A percentile compares a stretch with the other conserved stretches of the same genome.
phyloP scores from a whole-genome alignment of 2,113 vertebrate species.

The Nannospalax galili region DNA sequence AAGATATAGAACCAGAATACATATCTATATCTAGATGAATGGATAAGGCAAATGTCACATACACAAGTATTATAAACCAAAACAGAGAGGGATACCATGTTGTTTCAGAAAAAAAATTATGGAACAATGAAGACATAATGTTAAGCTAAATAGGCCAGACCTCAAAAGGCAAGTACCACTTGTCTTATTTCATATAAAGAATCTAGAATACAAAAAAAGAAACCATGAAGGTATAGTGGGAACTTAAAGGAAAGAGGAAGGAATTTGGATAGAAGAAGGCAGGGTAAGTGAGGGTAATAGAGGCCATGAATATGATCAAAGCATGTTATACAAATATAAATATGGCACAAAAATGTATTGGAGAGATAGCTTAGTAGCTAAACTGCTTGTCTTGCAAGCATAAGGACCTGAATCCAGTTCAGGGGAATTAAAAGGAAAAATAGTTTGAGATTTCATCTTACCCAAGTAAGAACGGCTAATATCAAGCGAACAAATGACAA shows the following conservation, averaged over 20 bases:
- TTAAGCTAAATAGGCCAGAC: not conserved
- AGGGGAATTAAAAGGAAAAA: too few species aligned
- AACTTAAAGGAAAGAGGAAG: not conserved
- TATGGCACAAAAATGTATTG: too few species aligned
- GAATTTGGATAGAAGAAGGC: not conserved
- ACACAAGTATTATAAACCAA: not conserved
- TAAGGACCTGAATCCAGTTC: not conserved
- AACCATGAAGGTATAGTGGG: not conserved
- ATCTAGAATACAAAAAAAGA: not conserved
- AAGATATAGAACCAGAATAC: not conserved
- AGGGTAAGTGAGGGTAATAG: not conserved
- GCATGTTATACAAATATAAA: not conserved
- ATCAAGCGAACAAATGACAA: too few species aligned
- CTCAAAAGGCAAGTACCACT: not conserved
- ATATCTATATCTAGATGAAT: too few species aligned
- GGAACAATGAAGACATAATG: not conserved
- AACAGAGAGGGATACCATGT: not conserved
- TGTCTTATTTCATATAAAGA: not conserved
- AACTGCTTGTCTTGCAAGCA: not conserved
- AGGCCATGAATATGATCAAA: not conserved
- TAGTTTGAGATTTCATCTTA: too few species aligned
- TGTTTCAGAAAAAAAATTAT: not conserved
- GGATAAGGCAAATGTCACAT: too few species aligned
- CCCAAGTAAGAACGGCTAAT: too few species aligned
- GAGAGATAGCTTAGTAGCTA: too few species aligned